Percentiles rank a stretch among this genome's conserved stretches.
Conservation (phyloP, 2,113 vertebrate genomes). For the Polypterus senegalus region DNA sequence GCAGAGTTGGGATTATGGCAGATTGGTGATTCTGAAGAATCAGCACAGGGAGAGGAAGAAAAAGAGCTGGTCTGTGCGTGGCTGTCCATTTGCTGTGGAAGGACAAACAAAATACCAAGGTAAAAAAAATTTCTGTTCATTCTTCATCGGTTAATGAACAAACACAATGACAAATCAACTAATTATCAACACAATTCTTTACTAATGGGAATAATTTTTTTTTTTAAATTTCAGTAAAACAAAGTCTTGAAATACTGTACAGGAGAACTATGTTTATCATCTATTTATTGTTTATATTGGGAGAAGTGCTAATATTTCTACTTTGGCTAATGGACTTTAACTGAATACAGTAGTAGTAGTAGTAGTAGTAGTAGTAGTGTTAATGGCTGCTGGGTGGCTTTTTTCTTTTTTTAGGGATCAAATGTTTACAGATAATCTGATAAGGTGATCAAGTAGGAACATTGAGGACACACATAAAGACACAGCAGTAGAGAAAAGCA, state of each 20-base stretch:
- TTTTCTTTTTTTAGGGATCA: too few species aligned
- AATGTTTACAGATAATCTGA: too few species aligned
- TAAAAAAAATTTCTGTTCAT: neutral
- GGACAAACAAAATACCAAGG: conserved; percentile 22
- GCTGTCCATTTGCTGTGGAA: conserved; percentile 39
- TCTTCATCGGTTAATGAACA: neutral
- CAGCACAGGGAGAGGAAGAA: conserved; percentile 38
- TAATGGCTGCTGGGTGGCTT: too few species aligned
- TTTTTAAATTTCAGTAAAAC: too few species aligned
- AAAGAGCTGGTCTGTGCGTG: conserved; percentile 48
- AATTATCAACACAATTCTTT: neutral
- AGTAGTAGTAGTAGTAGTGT: too few species aligned
- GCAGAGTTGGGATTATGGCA: conserved; percentile 26
- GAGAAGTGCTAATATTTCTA: neutral
- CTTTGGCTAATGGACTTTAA: neutral
- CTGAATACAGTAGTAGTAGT: too few species aligned
- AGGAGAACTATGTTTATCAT: neutral
- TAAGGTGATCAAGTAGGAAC: too few species aligned
- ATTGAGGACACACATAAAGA: too few species aligned
- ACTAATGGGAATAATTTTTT: neutral
- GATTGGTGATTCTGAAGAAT: conserved; percentile 39
- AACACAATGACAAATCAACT: neutral
- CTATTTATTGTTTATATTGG: neutral
- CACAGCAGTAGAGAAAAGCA: too few species aligned
- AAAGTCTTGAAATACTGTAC: too few species aligned